Evolutionary conservation across 53 echinoderm and acorn worm species (phyloP).

Genomic region (Holothuria scabra): DNA sequence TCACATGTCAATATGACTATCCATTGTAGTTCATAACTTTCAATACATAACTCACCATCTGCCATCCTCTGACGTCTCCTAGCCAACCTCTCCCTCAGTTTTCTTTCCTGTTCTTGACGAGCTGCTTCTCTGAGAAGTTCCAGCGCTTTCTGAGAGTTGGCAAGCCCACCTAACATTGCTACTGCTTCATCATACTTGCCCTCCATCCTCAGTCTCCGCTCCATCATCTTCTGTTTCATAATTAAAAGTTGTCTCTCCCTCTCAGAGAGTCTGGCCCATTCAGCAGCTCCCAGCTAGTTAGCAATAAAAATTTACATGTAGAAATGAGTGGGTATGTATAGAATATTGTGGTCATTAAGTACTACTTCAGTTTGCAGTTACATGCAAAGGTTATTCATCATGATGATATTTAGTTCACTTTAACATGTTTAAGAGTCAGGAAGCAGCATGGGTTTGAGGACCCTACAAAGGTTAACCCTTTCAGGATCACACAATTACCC

Average conservation of each 20-base stretch:
- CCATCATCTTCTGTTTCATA: slow-evolving; percentile 83
- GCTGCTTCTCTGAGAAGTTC: slow-evolving; percentile 39
- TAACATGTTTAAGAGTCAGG: no score
- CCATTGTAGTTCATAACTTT: not conserved
- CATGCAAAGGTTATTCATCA: not conserved
- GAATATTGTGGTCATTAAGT: not conserved
- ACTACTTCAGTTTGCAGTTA: not conserved
- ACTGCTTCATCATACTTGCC: slow-evolving; percentile 87
- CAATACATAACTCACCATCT: not conserved
- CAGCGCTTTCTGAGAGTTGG: slow-evolving; percentile 47
- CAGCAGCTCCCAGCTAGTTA: slow-evolving; percentile 80
- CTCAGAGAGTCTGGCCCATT: slow-evolving; percentile 92
- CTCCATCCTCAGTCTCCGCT: slow-evolving; percentile 77
- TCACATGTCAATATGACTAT: no score
- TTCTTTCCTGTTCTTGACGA: slow-evolving; percentile 28
- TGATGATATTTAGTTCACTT: no score
- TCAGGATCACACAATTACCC: no score
- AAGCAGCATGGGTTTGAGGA: no score
- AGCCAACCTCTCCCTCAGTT: slow-evolving; percentile 33
- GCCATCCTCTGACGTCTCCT: slow-evolving; percentile 37
- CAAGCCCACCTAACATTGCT: slow-evolving; percentile 54
- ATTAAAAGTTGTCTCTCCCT: slow-evolving; percentile 81
- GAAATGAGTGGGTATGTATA: slow-evolving; percentile 11
- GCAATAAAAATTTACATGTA: not conserved
- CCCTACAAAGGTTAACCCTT: no score